Conservation (phyloP, 2,113 vertebrate genomes). For the Dicrurus megarhynchus region DNA sequence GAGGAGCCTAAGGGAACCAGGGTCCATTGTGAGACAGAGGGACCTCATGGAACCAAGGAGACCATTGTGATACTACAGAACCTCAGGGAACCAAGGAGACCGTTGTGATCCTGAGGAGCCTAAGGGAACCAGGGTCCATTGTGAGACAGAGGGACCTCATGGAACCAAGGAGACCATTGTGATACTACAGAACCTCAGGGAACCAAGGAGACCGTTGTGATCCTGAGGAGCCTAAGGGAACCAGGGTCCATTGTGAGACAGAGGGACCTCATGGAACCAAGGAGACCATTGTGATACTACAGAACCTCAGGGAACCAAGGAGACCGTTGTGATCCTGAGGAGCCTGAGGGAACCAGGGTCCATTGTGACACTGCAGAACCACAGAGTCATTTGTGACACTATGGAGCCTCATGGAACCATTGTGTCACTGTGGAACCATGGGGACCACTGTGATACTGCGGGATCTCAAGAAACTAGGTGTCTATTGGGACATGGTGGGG, state of each 20-base stretch:
- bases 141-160: neutral
- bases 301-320: neutral
- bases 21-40: too few species aligned
- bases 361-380: neutral
- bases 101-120: neutral
- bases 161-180: too few species aligned
- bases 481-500: neutral
- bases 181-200: neutral
- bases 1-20: too few species aligned
- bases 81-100: neutral
- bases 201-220: neutral
- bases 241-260: neutral
- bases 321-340: neutral
- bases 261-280: neutral
- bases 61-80: neutral
- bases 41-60: neutral
- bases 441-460: neutral
- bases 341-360: too few species aligned
- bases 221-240: too few species aligned
- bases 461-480: neutral
- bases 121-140: neutral
- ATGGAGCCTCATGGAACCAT: neutral
- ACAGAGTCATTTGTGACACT: neutral
- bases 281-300: too few species aligned
- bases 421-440: neutral